These are phyloP conservation scores for Megaleporinus macrocephalus DNA, from an alignment of 2,113 vertebrate species.

Conservation along the genomic window DNA sequence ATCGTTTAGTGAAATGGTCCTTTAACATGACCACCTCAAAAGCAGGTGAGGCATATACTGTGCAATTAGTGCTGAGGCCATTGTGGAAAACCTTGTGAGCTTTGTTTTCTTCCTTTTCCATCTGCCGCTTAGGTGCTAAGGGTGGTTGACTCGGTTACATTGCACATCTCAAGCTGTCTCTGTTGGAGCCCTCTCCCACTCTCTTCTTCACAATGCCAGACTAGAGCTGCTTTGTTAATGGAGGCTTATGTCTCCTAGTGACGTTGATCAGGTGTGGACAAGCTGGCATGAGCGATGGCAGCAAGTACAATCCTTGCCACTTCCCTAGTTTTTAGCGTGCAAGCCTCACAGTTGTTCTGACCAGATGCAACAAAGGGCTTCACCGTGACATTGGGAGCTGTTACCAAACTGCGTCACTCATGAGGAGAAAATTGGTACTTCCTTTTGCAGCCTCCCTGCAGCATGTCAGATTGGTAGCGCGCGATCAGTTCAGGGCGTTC, in stretches of 20 bases:
- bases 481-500: constrained; percentile 50
- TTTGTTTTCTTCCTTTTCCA: constrained; percentile 43
- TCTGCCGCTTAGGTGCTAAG: constrained; percentile 51
- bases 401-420: constrained; percentile 40
- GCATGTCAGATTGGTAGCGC: constrained; percentile 43
- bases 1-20: background rate
- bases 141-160: constrained; percentile 49
- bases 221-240: constrained; percentile 30
- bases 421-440: constrained; percentile 60
- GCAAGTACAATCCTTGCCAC: constrained; percentile 31
- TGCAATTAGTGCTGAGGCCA: constrained; percentile 1
- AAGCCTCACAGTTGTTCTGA: constrained; percentile 9
- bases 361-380: constrained; percentile 37
- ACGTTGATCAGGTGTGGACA: background rate
- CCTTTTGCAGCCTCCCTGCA: constrained; percentile 23
- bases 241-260: constrained; percentile 41
- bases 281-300: constrained; percentile 31
- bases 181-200: constrained; percentile 49
- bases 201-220: constrained; percentile 4
- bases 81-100: constrained; percentile 27
- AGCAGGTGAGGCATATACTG: no score
- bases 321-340: constrained; percentile 24
- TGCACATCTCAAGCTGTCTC: constrained; percentile 51
- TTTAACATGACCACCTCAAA: no score
- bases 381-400: constrained; percentile 41